phyloP scores from a whole-genome alignment of 2,888 invertebrate genomes.

The Nineta flava region DNA sequence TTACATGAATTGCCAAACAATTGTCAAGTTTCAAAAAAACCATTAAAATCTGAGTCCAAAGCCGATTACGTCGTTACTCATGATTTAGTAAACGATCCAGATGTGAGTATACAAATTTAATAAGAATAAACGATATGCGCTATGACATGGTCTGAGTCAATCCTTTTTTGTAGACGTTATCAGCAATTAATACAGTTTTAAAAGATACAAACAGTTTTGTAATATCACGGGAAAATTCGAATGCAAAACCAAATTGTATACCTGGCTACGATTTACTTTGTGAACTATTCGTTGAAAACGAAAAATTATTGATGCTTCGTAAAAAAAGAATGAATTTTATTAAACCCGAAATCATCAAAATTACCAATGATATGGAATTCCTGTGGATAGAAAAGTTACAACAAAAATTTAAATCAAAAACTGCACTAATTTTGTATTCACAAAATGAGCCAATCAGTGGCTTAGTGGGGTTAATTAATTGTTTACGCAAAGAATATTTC shows the following conservation, averaged over 20 bases:
- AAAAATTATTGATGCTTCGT: constrained; percentile 34
- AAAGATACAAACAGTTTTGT: constrained; percentile 33
- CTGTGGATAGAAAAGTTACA: constrained; percentile 36
- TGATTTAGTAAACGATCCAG: too few relatives aligned
- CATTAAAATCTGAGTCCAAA: too few relatives aligned
- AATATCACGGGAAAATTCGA: constrained; percentile 38
- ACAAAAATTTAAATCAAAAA: constrained; percentile 20
- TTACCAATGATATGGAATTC: constrained; percentile 24
- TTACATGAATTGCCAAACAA: constrained; percentile 30
- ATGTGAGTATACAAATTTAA: too few relatives aligned
- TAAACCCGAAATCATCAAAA: constrained; percentile 31
- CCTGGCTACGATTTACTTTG: constrained; percentile 33
- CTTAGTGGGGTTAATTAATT: constrained; percentile 73
- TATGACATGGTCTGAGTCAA: too few relatives aligned
- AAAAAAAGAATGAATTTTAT: constrained; percentile 27
- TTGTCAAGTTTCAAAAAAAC: constrained; percentile 44
- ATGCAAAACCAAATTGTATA: constrained; percentile 28
- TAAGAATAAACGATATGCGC: too few relatives aligned
- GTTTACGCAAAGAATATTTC: constrained; percentile 58
- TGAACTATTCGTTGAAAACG: constrained; percentile 31
- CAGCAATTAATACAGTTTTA: constrained; percentile 30
- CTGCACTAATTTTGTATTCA: constrained; percentile 43
- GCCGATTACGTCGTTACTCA: too few relatives aligned
- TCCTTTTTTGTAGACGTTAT: too few relatives aligned
- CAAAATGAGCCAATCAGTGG: constrained; percentile 58